A percentile compares a stretch with the other conserved stretches of the same genome.
These are phyloP conservation scores for Eurytoma californica DNA, from an alignment of 2,888 invertebrate species.

Conservation along the genomic window DNA sequence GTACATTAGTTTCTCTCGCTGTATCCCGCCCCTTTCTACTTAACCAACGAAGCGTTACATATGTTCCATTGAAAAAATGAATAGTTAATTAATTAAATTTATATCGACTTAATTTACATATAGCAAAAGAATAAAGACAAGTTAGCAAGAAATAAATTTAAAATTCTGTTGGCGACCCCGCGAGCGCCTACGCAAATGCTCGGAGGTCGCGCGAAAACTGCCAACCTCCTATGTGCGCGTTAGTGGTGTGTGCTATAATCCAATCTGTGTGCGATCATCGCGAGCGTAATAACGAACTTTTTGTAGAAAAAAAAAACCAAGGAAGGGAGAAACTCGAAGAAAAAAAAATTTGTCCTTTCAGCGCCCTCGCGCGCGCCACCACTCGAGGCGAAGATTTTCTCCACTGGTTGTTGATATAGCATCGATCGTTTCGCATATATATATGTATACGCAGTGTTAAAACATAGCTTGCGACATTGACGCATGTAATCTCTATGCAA, in stretches of 20 bases:
- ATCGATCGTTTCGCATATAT: slow-evolving; percentile 38
- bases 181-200: too few relatives aligned
- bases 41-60: too few relatives aligned
- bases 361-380: too few relatives aligned
- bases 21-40: neutral
- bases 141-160: too few relatives aligned
- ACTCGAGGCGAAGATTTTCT: neutral
- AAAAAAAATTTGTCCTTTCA: too few relatives aligned
- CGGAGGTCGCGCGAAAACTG: slow-evolving; percentile 34
- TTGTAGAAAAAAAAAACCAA: neutral
- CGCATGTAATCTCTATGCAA: slow-evolving; percentile 37
- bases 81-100: neutral
- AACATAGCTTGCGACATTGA: slow-evolving; percentile 44
- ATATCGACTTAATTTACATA: neutral
- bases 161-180: too few relatives aligned
- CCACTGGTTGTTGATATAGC: slow-evolving; percentile 30
- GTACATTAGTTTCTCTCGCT: neutral
- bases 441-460: slow-evolving; percentile 43
- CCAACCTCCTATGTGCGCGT: slow-evolving; percentile 36
- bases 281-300: slow-evolving; percentile 12
- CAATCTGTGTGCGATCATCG: slow-evolving; percentile 38
- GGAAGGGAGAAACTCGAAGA: too few relatives aligned
- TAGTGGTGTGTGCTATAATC: slow-evolving; percentile 18
- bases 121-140: too few relatives aligned
- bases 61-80: too few relatives aligned